Conservation (phyloP, 2,888 invertebrate species). For the Drosophila paramelanica region DNA sequence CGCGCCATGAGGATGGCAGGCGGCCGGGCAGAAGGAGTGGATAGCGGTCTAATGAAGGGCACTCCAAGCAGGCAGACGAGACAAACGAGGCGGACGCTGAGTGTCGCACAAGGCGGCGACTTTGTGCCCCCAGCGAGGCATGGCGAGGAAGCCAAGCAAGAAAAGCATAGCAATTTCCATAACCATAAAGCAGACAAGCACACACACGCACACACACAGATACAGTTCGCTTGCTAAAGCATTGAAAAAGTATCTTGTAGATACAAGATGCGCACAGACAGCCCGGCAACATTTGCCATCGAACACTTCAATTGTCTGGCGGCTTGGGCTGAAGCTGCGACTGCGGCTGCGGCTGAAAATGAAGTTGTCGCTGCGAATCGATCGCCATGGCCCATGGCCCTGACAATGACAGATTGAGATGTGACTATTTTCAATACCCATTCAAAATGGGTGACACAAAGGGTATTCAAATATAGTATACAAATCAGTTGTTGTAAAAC, state of each 20-base stretch:
- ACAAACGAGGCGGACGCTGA: constrained; percentile 20
- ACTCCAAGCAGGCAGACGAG: constrained; percentile 54
- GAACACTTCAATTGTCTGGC: constrained; percentile 34
- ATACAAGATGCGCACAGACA: constrained; percentile 33
- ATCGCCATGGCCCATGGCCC: constrained; percentile 48
- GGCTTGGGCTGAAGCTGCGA: constrained; percentile 4
- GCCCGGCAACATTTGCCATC: constrained; percentile 35
- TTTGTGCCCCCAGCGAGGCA: constrained; percentile 35
- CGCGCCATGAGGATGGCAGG: constrained; percentile 19
- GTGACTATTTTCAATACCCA: background rate
- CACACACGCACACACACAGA: constrained; percentile 16
- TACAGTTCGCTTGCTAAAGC: constrained; percentile 23
- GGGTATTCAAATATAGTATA: too few relatives aligned
- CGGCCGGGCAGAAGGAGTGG: constrained; percentile 24
- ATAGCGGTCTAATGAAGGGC: constrained; percentile 75
- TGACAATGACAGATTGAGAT: constrained; percentile 68
- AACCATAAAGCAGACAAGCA: constrained; percentile 19
- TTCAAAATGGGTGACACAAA: background rate
- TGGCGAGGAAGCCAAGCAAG: constrained; percentile 33
- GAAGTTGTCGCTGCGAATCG: constrained; percentile 64
- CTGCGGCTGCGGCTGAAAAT: constrained; percentile 39
- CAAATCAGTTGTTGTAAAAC: too few relatives aligned
- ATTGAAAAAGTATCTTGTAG: constrained; percentile 34
- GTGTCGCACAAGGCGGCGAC: constrained; percentile 42
- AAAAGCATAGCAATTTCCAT: constrained; percentile 39